Evolutionary conservation across 2,113 vertebrate genomes (phyloP).

Genomic region (Mystacornis crossleyi): DNA sequence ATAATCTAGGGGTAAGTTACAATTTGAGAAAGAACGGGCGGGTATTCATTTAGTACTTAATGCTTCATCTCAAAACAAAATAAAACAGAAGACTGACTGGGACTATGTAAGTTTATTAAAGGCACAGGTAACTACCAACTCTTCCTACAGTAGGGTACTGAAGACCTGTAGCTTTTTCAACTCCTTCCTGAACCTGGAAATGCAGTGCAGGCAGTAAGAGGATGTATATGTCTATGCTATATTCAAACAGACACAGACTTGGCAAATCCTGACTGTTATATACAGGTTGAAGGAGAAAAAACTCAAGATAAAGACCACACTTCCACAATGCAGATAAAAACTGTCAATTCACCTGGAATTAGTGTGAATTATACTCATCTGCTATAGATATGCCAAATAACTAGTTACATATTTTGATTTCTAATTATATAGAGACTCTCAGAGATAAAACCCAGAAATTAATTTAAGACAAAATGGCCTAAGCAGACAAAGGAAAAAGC

Average conservation of each 20-base stretch:
- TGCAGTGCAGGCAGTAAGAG: neutral
- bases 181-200: neutral
- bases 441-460: neutral
- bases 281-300: neutral
- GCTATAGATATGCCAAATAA: neutral
- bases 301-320: neutral
- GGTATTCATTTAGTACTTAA: neutral
- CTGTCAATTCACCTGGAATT: neutral
- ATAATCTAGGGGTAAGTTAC: neutral
- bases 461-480: neutral
- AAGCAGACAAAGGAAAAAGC: neutral
- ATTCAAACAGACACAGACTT: neutral
- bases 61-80: conserved; percentile 4
- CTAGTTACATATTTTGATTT: neutral
- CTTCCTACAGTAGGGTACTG: neutral
- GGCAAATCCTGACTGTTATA: neutral
- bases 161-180: neutral
- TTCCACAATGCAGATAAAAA: neutral
- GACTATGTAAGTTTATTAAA: neutral
- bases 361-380: neutral
- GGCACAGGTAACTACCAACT: neutral
- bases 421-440: neutral
- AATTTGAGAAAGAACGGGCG: neutral
- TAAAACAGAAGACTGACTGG: conserved; percentile 12
- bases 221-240: no score